These are phyloP conservation scores for Cheilosia grossa DNA, from an alignment of 2,888 invertebrate genomes.

Conservation along the genomic window DNA sequence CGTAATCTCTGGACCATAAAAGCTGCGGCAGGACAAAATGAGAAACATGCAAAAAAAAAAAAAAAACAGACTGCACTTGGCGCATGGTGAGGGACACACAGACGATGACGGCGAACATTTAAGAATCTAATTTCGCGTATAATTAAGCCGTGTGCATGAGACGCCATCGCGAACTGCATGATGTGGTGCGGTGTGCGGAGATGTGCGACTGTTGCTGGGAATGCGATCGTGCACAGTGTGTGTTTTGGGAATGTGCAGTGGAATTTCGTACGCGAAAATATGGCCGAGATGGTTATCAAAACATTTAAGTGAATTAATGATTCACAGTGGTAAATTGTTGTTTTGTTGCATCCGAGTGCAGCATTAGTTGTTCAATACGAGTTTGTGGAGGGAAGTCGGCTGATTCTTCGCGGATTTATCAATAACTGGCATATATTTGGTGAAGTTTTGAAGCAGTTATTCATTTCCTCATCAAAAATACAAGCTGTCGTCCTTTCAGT, in stretches of 20 bases:
- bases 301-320: neutral
- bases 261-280: constrained; percentile 40
- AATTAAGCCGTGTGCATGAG: constrained; percentile 67
- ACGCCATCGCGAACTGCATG: constrained; percentile 53
- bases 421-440: too few species aligned
- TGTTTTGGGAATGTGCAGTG: constrained; percentile 23
- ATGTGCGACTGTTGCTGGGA: constrained; percentile 31
- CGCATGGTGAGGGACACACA: constrained; percentile 25
- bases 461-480: too few species aligned
- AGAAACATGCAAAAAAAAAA: constrained; percentile 14
- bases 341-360: too few species aligned
- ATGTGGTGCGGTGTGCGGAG: neutral
- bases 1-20: constrained; percentile 67
- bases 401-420: too few species aligned
- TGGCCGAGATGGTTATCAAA: neutral
- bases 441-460: too few species aligned
- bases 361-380: too few species aligned
- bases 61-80: constrained; percentile 49
- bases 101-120: constrained; percentile 56
- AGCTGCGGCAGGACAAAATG: constrained; percentile 55
- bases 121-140: constrained; percentile 67
- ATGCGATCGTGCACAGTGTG: constrained; percentile 36
- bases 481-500: too few species aligned
- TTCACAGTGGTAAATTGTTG: neutral
- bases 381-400: too few species aligned